phyloP scores from a whole-genome alignment of 1,140 invertebrate genomes.

The Drosophila takahashii region DNA sequence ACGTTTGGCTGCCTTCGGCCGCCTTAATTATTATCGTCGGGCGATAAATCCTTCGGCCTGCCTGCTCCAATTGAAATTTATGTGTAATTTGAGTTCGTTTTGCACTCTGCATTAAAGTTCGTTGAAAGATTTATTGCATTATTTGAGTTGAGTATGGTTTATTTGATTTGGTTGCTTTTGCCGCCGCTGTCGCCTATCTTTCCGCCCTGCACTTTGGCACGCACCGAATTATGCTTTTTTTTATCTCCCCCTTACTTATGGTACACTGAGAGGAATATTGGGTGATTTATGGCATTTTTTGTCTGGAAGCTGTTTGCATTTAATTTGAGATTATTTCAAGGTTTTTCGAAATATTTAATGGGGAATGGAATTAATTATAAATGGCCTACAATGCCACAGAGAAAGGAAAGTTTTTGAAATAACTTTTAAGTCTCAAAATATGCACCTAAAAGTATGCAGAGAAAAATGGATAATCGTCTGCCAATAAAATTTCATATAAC shows the following conservation, averaged over 20 bases:
- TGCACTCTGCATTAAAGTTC: slow-evolving; percentile 18
- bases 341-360: no score
- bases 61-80: slow-evolving; percentile 57
- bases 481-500: no score
- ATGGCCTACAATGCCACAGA: no score
- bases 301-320: no score
- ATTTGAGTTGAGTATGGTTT: slow-evolving; percentile 16
- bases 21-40: slow-evolving; percentile 41
- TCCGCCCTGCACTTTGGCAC: slow-evolving; percentile 28
- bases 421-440: no score
- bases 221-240: slow-evolving; percentile 17
- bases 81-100: slow-evolving; percentile 37
- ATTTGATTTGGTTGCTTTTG: slow-evolving; percentile 30
- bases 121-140: slow-evolving; percentile 38
- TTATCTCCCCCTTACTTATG: background rate
- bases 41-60: slow-evolving; percentile 49
- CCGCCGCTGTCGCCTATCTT: background rate
- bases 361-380: no score
- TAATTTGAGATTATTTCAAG: no score
- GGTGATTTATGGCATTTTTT: background rate
- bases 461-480: no score
- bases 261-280: background rate
- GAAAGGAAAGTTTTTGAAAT: no score
- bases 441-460: no score
- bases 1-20: background rate